phyloP scores from a whole-genome alignment of 2,888 invertebrate species.

The Ichneumoninae sp. region DNA sequence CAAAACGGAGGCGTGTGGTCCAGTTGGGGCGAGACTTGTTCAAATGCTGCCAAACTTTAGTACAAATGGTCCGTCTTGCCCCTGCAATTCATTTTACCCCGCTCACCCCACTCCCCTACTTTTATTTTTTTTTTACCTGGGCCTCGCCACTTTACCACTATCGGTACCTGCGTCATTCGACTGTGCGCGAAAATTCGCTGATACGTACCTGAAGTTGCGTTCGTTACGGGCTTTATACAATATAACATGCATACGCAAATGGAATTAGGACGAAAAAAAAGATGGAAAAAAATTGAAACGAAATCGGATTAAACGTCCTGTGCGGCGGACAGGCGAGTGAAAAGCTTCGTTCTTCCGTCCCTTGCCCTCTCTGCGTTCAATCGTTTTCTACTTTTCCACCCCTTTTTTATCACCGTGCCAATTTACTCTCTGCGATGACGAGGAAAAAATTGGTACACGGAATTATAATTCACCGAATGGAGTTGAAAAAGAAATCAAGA shows the following conservation, averaged over 20 bases:
- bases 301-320: conserved; percentile 46
- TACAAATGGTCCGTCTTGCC: not conserved
- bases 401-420: not conserved
- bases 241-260: conserved; percentile 16
- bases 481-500: not conserved
- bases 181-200: conserved; percentile 34
- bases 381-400: conserved; percentile 10
- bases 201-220: conserved; percentile 23
- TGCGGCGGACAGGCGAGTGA: conserved; percentile 19
- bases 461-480: not conserved
- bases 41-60: no score
- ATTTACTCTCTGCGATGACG: not conserved
- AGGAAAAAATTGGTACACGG: not conserved
- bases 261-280: conserved; percentile 7
- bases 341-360: conserved; percentile 27
- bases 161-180: conserved; percentile 11
- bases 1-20: no score
- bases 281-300: conserved; percentile 41
- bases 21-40: no score
- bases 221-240: conserved; percentile 38
- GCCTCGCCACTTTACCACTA: conserved; percentile 25
- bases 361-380: not conserved
- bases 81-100: no score
- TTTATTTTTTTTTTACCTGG: conserved; percentile 14
- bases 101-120: not conserved